phyloP scores from a whole-genome alignment of 2,797 vertebrate genomes.

The Pangasius macronema region DNA sequence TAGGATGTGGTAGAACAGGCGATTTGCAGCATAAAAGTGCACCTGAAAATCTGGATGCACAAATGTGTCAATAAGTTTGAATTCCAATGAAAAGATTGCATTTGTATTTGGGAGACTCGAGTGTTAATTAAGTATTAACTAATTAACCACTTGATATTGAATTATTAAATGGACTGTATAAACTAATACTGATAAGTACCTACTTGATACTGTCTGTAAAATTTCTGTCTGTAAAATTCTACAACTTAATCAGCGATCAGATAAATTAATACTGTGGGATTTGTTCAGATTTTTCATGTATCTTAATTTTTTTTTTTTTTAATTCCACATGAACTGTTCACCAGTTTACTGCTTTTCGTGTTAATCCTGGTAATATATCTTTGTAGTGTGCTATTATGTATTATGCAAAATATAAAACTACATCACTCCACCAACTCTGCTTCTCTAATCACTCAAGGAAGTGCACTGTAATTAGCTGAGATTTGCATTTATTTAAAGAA shows the following conservation, averaged over 20 bases:
- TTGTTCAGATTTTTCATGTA: background rate
- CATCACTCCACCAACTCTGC: background rate
- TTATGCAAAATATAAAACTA: conserved; percentile 2
- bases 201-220: background rate
- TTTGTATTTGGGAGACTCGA: background rate
- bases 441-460: conserved; percentile 19
- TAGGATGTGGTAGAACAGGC: too few relatives aligned
- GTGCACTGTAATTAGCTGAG: conserved; percentile 24
- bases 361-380: conserved; percentile 14
- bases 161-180: background rate
- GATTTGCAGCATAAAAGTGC: too few relatives aligned
- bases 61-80: background rate
- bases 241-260: background rate
- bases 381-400: background rate
- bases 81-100: background rate
- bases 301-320: background rate
- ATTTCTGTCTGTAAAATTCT: too few relatives aligned
- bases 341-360: background rate
- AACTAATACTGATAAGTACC: background rate
- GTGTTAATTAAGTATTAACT: background rate
- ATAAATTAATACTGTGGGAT: background rate
- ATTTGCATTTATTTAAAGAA: conserved; percentile 22
- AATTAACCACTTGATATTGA: conserved; percentile 7
- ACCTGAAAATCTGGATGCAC: background rate
- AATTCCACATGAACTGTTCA: background rate